Evolutionary conservation across 1,140 invertebrate species (phyloP).

Genomic region (Drepana arcuata): DNA sequence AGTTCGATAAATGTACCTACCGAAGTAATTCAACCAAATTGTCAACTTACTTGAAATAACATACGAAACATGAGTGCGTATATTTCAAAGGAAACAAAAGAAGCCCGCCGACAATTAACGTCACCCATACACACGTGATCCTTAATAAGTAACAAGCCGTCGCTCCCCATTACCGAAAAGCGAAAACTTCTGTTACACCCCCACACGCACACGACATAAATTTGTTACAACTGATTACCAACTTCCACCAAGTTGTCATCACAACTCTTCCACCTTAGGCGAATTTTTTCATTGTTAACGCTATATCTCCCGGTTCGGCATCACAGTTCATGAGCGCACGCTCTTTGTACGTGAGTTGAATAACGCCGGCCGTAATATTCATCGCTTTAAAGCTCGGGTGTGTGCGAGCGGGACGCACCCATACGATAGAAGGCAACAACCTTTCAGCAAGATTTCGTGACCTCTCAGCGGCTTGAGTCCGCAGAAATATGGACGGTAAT

Average conservation of each 20-base stretch:
- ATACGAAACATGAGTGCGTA: no score
- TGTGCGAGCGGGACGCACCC: slow-evolving; percentile 33
- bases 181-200: no score
- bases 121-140: no score
- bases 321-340: slow-evolving; percentile 62
- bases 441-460: slow-evolving; percentile 64
- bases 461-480: slow-evolving; percentile 63
- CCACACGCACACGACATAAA: slow-evolving; percentile 55
- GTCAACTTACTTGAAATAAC: no score
- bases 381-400: slow-evolving; percentile 59
- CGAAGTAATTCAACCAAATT: no score
- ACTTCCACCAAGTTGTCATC: slow-evolving; percentile 58
- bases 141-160: no score
- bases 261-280: slow-evolving; percentile 55
- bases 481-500: slow-evolving; percentile 72
- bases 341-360: slow-evolving; percentile 62
- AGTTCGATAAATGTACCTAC: no score
- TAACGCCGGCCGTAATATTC: slow-evolving; percentile 60
- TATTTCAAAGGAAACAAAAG: no score
- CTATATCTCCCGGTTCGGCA: slow-evolving; percentile 39
- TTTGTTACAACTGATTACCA: slow-evolving; percentile 64
- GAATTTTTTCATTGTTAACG: slow-evolving; percentile 54
- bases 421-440: slow-evolving; percentile 28
- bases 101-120: slow-evolving; percentile 15
- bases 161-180: no score